Conservation (phyloP, 2,113 vertebrate species). For the Oreocharis arfaki region DNA sequence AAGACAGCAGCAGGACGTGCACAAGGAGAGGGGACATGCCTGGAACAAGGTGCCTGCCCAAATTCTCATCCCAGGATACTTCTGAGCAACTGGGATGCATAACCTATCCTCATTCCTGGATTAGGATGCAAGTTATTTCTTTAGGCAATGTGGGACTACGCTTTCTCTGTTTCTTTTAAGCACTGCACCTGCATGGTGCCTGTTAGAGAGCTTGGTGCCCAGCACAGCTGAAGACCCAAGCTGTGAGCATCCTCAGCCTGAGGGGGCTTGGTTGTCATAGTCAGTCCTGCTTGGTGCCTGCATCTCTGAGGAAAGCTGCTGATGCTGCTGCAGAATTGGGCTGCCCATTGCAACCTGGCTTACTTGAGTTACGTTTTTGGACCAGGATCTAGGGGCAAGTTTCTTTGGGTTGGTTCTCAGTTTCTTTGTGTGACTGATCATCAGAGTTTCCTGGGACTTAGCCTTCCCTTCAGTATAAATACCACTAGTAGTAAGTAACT, state of each 20-base stretch:
- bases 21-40: not conserved
- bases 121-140: not conserved
- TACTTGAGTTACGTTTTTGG: fast-evolving
- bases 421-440: not conserved
- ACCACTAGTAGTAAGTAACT: not conserved
- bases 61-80: not conserved
- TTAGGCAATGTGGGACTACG: not conserved
- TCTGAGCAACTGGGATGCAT: not conserved
- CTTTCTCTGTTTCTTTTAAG: not conserved
- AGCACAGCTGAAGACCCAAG: fast-evolving
- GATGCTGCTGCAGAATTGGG: not conserved
- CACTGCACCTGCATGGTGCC: not conserved
- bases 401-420: not conserved
- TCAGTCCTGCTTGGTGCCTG: not conserved
- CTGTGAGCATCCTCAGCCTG: not conserved
- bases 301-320: not conserved
- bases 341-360: not conserved
- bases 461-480: not conserved
- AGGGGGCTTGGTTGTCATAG: not conserved
- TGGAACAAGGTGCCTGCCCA: not conserved
- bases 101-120: not conserved
- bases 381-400: not conserved
- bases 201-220: not conserved
- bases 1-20: not conserved
- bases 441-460: not conserved